Base-by-base conservation (phyloP, 2,888 invertebrate genomes). In the Sarcophaga carnaria region DNA sequence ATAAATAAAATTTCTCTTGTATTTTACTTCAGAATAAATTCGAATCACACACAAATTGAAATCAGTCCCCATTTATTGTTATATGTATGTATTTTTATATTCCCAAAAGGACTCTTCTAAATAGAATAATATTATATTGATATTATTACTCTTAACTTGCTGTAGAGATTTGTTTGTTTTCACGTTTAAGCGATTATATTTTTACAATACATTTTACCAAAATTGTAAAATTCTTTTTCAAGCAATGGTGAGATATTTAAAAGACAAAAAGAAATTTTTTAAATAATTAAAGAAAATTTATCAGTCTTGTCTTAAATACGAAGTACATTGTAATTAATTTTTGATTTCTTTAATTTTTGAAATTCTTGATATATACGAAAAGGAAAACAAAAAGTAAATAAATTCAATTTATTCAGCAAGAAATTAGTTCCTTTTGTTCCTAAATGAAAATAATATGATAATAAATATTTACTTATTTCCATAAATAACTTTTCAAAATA, bases 1-100 rank as follows among this genome's bases (percentile, higher is more conserved):
- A 10, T 37, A 10, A 37, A 37, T 2, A 37, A 37, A 37, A 10
- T 37, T 37, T 37, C 2, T 8, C 37, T 37, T 37, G 8, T 37
- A 10, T 37, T 37, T 37, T 37, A 37, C 37, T 37, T 10, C 37
- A 37, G 37, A 37, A 37, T 37, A 37, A 71, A 71, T 54, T 64
- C 63, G 71, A 71, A 64, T 74, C 25, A 74, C 66, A 60, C 60
- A 80, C 72, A 80, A 80, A 80, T 80, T 80, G 80, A 80, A 80
- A 74, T 80, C 37, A 37, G 72, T 45, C 66, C 47, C 14, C 27
- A 74, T 72, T 72, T 47, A 60, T 72, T 64, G 2, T 37, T 37
- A 10, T 37, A 37, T 37, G 27, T 27, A 27, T 27, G 27, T 27
- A 27, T 66, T n/a, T 47, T 67, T 20, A 67, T 74, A 80, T 80